Evolutionary conservation across 1,140 invertebrate genomes (phyloP).

Genomic region (Diprion similis): DNA sequence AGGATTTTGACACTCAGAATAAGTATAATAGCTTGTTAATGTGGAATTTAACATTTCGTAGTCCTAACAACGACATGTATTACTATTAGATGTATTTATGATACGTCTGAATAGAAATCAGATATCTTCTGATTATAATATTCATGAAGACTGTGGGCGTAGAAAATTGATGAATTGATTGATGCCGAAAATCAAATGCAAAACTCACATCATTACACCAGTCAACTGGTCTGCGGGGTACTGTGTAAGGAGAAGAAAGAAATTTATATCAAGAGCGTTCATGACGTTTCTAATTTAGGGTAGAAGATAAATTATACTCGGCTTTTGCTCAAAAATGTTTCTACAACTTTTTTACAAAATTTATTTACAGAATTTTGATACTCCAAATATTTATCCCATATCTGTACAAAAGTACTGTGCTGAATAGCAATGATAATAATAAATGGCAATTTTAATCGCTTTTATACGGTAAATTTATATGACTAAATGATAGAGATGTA

Average conservation of each 20-base stretch:
- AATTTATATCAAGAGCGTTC: not conserved
- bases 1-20: not conserved
- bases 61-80: not conserved
- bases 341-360: not conserved
- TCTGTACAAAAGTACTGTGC: not conserved
- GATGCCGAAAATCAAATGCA: not conserved
- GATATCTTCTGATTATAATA: not conserved
- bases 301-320: conserved; percentile 4
- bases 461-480: not conserved
- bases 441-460: not conserved
- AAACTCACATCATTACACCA: not conserved
- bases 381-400: conserved; percentile 4
- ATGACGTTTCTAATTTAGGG: not conserved
- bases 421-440: not conserved
- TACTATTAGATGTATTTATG: not conserved
- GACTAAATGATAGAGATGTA: not conserved
- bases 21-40: not conserved
- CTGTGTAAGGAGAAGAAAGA: not conserved
- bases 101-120: not conserved
- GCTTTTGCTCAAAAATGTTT: conserved; percentile 4
- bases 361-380: conserved; percentile 1
- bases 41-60: not conserved
- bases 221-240: not conserved
- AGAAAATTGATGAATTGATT: not conserved
- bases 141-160: not conserved